Percentiles rank a stretch among this genome's conserved stretches.
Conservation (phyloP, 2,113 vertebrate species). For the Pristiophorus japonicus region DNA sequence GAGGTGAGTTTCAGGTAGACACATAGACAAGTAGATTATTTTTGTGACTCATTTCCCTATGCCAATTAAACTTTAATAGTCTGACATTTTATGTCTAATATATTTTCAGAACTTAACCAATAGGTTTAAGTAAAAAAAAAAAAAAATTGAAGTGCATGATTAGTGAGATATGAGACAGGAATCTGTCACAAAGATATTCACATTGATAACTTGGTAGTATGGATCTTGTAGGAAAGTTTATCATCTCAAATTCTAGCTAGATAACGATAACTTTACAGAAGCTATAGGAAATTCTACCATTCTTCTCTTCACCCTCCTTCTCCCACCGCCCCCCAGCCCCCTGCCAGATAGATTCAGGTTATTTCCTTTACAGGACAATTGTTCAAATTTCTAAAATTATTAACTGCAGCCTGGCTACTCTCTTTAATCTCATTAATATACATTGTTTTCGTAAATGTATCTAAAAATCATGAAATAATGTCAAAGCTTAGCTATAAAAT, state of each 20-base stretch:
- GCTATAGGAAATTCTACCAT: neutral
- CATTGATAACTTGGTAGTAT: neutral
- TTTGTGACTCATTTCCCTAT: neutral
- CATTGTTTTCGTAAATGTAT: neutral
- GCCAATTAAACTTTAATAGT: neutral
- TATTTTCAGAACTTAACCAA: neutral
- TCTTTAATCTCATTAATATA: neutral
- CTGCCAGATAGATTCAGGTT: neutral
- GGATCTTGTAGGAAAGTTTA: neutral
- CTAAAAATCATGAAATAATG: neutral
- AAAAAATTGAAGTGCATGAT: neutral
- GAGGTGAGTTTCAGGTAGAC: constrained; percentile 59
- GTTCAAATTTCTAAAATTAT: neutral
- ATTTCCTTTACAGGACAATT: neutral
- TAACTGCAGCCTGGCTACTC: too few relatives aligned
- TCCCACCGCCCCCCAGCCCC: too few relatives aligned
- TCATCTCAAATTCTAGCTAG: neutral
- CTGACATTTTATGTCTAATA: neutral
- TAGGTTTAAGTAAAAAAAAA: neutral
- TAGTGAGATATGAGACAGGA: neutral
- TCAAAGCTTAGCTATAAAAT: neutral
- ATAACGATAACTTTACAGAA: neutral
- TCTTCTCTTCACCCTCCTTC: too few relatives aligned
- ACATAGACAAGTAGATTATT: neutral
- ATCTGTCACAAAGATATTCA: neutral